These are phyloP conservation scores for Doryteuthis pealeii DNA, from an alignment of 1,140 invertebrate genomes.

Conservation along the genomic window DNA sequence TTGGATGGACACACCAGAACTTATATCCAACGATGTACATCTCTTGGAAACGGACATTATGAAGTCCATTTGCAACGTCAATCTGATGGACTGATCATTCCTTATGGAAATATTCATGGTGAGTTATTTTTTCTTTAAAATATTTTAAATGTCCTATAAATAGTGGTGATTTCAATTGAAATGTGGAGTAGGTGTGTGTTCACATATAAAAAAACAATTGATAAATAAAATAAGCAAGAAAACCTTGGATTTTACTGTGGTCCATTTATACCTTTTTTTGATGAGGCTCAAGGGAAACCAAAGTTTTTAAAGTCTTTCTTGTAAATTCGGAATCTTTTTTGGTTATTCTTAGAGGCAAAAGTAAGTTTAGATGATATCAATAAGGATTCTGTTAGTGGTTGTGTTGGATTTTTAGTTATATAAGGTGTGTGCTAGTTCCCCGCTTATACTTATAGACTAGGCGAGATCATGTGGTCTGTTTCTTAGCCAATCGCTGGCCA, in stretches of 20 bases:
- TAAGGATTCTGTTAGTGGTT: background rate
- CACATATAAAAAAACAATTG: too few relatives aligned
- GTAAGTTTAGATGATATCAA: too few relatives aligned
- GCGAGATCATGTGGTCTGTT: too few relatives aligned
- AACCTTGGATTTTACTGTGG: background rate
- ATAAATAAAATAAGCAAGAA: too few relatives aligned
- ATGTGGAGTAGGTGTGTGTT: too few relatives aligned
- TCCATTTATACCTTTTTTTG: background rate
- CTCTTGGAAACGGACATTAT: conserved; percentile 15
- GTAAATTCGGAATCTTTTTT: background rate
- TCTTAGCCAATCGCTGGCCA: too few relatives aligned
- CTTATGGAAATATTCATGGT: conserved; percentile 25
- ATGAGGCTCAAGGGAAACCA: too few relatives aligned
- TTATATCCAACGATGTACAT: conserved; percentile 14
- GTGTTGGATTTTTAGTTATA: too few relatives aligned
- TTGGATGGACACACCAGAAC: conserved; percentile 23
- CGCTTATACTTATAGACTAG: background rate
- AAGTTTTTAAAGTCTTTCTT: too few relatives aligned
- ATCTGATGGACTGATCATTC: conserved; percentile 24
- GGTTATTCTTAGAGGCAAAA: background rate
- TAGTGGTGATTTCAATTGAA: background rate
- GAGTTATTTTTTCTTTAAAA: background rate
- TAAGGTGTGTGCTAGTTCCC: background rate
- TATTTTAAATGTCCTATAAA: background rate
- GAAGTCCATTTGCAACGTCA: conserved; percentile 20